Evolutionary conservation across 2,113 vertebrate species (phyloP), one percentile per base, ranked within the genome.

Genomic region (Syngnathus typhle): DNA sequence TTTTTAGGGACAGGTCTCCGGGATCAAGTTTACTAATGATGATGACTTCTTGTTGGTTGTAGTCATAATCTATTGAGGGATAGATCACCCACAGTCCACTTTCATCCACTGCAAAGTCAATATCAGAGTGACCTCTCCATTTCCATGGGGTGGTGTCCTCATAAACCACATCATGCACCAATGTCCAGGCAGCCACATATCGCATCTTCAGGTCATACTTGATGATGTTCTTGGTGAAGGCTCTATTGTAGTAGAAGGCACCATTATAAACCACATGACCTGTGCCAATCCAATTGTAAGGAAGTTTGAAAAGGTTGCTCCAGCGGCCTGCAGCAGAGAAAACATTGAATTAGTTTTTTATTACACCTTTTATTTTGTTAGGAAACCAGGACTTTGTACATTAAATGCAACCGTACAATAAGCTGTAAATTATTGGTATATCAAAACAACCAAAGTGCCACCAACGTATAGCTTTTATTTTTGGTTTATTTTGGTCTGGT

Each of bases 161-260:
- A 0, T 98, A 98, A 7, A 98, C 91, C 54, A 94, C 95, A 0
- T 96, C 96, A 0, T 95, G 96, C 61, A 98, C 91, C 71, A 93
- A 89, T 0, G 96, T 93, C 97, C 97, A 99, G 71, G 93, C 92
- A 0, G 95, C 95, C 78, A 98, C 96, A 0, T 93, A 97, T 21
- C 96, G 93, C 90, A 95, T 93, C 68, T 87, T 91, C 85, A 98
- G 88, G 79, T 98, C 94, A 0, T 98, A 98, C 84, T 97, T 99
- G 86, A 99, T 98, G 85, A 99, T 96, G 89, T 98, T 98, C 88
- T 95, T 96, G 85, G 96, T 98, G 90, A 98, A 99, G 81, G 97
- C 96, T 0, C 96, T 90, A 91, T 98, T 98, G 89, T 98, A 98
- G 88, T 95, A 99, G 85, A 99, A 99, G 55, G 95, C 93, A 0